Evolutionary conservation across 2,888 invertebrate genomes (phyloP).

Genomic region (Cheilosia soror): DNA sequence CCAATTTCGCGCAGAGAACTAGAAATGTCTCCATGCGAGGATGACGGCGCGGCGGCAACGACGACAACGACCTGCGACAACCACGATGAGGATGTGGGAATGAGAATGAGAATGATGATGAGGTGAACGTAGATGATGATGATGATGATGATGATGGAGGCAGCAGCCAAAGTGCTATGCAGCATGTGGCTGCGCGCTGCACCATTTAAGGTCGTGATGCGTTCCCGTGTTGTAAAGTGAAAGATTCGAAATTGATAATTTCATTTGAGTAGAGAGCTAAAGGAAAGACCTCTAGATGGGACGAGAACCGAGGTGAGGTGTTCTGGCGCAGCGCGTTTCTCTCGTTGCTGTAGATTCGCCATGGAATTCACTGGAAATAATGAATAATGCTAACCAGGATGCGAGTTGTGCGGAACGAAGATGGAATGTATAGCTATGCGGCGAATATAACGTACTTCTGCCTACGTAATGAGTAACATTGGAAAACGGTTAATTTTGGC

Average conservation of each 20-base stretch:
- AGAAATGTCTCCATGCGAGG: slow-evolving; percentile 70
- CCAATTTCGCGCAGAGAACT: slow-evolving; percentile 74
- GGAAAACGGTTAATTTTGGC: no score
- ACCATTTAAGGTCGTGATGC: slow-evolving; percentile 78
- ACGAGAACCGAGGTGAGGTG: slow-evolving; percentile 36
- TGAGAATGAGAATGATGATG: slow-evolving; percentile 68
- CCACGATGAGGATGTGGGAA: slow-evolving; percentile 55
- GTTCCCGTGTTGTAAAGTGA: slow-evolving; percentile 77
- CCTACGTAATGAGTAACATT: no score
- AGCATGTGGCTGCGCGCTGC: slow-evolving; percentile 70
- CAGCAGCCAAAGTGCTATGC: slow-evolving; percentile 39
- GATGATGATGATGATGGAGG: slow-evolving; percentile 47
- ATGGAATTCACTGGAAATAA: slow-evolving; percentile 70
- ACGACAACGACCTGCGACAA: slow-evolving; percentile 39
- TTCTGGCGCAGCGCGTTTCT: neutral
- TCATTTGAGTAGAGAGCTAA: slow-evolving; percentile 61
- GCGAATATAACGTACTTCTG: no score
- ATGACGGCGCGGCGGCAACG: slow-evolving; percentile 22
- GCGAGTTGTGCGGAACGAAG: slow-evolving; percentile 50
- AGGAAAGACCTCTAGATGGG: slow-evolving; percentile 34
- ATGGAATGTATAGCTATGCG: slow-evolving; percentile 32
- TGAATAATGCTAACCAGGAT: slow-evolving; percentile 74
- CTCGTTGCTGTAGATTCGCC: slow-evolving; percentile 11
- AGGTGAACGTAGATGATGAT: slow-evolving; percentile 61
- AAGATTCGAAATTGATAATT: slow-evolving; percentile 79